Conservation (phyloP, 2,113 vertebrate species). For the Zosterops hypoxanthus region DNA sequence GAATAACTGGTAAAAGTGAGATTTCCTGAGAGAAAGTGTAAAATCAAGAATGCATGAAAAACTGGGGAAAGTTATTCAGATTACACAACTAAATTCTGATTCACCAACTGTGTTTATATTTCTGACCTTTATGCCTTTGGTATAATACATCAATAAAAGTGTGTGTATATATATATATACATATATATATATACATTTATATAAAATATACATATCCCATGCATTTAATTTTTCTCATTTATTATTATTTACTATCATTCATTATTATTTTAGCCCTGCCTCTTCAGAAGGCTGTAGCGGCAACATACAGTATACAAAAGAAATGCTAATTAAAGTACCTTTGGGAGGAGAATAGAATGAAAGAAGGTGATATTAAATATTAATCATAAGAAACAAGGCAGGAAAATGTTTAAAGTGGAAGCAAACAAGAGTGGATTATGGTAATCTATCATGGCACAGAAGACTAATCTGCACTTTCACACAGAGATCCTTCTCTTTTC, state of each 20-base stretch:
- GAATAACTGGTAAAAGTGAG: background rate
- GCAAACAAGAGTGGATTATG: background rate
- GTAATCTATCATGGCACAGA: background rate
- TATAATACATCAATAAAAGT: background rate
- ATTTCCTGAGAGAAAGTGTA: background rate
- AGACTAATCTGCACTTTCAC: background rate
- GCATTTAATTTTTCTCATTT: background rate
- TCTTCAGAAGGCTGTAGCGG: background rate
- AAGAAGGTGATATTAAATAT: constrained; percentile 11
- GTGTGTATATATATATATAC: no score
- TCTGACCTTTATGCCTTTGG: background rate
- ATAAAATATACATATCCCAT: background rate
- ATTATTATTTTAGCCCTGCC: background rate
- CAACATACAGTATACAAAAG: background rate
- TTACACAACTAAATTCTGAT: background rate
- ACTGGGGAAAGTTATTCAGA: background rate
- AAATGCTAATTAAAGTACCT: constrained; percentile 37
- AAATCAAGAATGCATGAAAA: background rate
- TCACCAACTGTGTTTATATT: background rate
- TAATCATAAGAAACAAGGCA: background rate
- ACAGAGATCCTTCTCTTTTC: background rate
- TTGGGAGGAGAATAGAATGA: background rate
- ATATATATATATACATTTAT: no score
- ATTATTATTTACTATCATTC: background rate
- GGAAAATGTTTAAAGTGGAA: background rate